These are phyloP conservation scores for Lophotis ruficrista DNA, from an alignment of 2,113 vertebrate species.

Conservation along the genomic window DNA sequence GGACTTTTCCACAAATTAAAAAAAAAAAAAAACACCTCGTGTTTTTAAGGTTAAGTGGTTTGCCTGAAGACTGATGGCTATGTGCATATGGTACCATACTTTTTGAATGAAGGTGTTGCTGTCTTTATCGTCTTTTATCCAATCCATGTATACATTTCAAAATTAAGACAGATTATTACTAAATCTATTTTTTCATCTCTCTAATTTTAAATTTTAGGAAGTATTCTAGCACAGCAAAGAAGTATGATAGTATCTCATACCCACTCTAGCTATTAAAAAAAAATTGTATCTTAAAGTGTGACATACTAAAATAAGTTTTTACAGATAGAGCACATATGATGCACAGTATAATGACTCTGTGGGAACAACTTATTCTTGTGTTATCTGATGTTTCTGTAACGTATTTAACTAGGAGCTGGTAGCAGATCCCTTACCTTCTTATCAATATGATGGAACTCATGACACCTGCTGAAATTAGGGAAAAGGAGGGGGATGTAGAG, in stretches of 20 bases:
- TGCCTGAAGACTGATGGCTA: neutral
- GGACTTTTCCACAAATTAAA: neutral
- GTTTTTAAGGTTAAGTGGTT: neutral
- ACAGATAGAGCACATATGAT: neutral
- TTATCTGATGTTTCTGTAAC: neutral
- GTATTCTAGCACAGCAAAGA: neutral
- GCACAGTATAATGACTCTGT: too few relatives aligned
- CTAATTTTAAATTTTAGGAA: neutral
- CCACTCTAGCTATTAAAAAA: neutral
- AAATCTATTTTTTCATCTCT: neutral
- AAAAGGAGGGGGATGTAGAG: neutral
- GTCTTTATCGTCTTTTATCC: neutral
- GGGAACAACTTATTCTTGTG: neutral
- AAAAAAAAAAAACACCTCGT: rapidly evolving
- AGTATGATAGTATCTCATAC: neutral
- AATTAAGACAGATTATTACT: neutral
- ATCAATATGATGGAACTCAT: neutral
- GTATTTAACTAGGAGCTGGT: neutral
- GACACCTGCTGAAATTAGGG: neutral
- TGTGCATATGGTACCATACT: neutral
- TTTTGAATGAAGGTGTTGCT: neutral
- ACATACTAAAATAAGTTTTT: neutral
- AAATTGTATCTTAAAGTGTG: rapidly evolving
- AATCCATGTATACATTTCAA: neutral
- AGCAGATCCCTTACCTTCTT: neutral